Base-by-base conservation (phyloP, 2,888 invertebrate genomes). In the Corbicula japonica region DNA sequence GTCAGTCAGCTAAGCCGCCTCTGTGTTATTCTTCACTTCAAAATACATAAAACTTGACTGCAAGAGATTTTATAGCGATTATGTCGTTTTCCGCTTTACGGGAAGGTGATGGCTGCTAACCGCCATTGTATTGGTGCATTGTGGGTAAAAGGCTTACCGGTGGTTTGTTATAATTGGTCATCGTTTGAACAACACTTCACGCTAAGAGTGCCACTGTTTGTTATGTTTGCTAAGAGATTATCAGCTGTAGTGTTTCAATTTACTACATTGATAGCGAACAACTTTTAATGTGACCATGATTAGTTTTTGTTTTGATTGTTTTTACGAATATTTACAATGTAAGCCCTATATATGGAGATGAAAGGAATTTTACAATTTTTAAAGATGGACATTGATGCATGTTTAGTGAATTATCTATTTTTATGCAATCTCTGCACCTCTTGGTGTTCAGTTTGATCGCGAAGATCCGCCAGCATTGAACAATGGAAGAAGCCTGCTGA, bases 21-120 rank as follows among this genome's bases (percentile, higher is more conserved):
- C 52, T 23, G 50, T 61, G 70, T 70, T 70, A 60, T 70, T 38
- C 50, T 70, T 26, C 50, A 61, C 61, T 66, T 23, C 28, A 68
- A 66, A 71, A 60, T 68, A 76, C 76, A 76, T 61, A 76, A 54
- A 76, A 72, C 65, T 50, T 60, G 56, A 69, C 61, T 58, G 60
- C 52, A 76, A 58, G 26, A n/a, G n/a, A n/a, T n/a, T 60, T 34
- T 54, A 65, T 61, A 38, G 34, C 41, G 52, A 72, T 76, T 76
- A 76, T 76, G 61, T 52, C 70, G 71, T 76, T 66, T 76, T 72
- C 66, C 71, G 66, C 41, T 54, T 41, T 50, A 12, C 60, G 32
- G 44, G 21, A 34, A 35, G 48, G 48, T 56, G 41, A 56, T 73
- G 52, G 38, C 38, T 60, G 41, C 58, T 48, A 52, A 48, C 58